Percentiles rank a stretch among this genome's conserved stretches.
Evolutionary conservation across 2,113 vertebrate genomes (phyloP).

Genomic region (Hemichromis elongatus): DNA sequence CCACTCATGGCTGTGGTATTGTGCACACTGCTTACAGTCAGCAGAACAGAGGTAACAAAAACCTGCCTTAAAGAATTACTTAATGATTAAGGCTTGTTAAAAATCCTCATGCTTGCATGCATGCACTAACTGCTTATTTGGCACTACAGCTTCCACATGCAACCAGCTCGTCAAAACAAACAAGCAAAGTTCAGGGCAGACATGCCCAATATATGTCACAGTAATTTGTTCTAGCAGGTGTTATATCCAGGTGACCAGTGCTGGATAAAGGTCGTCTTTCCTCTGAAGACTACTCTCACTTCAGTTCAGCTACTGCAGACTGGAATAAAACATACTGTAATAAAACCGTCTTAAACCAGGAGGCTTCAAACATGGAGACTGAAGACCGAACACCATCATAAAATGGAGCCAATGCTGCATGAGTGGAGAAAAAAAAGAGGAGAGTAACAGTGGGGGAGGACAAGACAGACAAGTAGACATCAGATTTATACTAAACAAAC

Average conservation of each 20-base stretch:
- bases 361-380: slow-evolving; percentile 20
- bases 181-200: not conserved
- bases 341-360: not conserved
- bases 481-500: not conserved
- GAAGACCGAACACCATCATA: not conserved
- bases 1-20: not conserved
- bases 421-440: not conserved
- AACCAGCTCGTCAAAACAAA: not conserved
- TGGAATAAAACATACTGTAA: not conserved
- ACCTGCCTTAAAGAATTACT: fast-evolving
- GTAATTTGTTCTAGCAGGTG: not conserved
- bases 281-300: not conserved
- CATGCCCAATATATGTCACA: not conserved
- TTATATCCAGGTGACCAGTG: not conserved
- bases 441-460: not conserved
- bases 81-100: fast-evolving
- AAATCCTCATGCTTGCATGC: not conserved
- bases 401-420: slow-evolving; percentile 25
- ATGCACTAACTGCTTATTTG: not conserved
- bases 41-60: not conserved
- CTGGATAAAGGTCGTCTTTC: not conserved
- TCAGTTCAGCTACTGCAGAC: not conserved
- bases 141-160: not conserved
- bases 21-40: not conserved
- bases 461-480: not conserved